Conservation (phyloP, 2,113 vertebrate species). For the Erythrocercus mccallii region DNA sequence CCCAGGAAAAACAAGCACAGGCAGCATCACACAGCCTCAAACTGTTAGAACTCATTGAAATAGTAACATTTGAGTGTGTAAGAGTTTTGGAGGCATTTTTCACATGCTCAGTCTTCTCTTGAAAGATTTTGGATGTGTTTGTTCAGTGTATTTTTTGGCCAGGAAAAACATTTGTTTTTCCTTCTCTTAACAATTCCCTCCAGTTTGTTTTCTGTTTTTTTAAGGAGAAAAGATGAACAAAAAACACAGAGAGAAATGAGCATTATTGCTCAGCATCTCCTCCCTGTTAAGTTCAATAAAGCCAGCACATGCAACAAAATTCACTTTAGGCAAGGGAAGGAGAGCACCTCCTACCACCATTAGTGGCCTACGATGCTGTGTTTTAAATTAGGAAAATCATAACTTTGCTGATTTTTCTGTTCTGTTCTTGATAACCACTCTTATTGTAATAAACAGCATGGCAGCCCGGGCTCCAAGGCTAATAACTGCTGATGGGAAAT, state of each 20-base stretch:
- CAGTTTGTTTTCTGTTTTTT: background rate
- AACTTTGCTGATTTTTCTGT: background rate
- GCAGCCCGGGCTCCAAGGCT: background rate
- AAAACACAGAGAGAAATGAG: background rate
- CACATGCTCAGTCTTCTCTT: background rate
- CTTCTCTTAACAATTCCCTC: background rate
- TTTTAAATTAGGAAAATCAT: background rate
- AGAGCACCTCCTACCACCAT: background rate
- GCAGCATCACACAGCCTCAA: background rate
- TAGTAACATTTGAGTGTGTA: background rate
- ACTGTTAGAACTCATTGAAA: background rate
- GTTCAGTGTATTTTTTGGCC: background rate
- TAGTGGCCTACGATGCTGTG: background rate
- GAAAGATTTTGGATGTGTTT: background rate
- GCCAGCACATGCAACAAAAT: background rate
- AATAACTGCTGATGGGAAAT: conserved; percentile 13
- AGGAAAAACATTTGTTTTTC: background rate
- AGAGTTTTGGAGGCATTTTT: background rate
- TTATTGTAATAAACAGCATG: background rate
- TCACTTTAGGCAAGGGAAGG: background rate
- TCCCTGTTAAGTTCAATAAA: background rate
- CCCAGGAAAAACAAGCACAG: background rate
- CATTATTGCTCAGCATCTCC: background rate
- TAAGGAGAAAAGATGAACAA: background rate
- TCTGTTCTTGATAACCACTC: background rate